Conservation (phyloP, 2,797 vertebrate species). For the Tapera naevia region DNA sequence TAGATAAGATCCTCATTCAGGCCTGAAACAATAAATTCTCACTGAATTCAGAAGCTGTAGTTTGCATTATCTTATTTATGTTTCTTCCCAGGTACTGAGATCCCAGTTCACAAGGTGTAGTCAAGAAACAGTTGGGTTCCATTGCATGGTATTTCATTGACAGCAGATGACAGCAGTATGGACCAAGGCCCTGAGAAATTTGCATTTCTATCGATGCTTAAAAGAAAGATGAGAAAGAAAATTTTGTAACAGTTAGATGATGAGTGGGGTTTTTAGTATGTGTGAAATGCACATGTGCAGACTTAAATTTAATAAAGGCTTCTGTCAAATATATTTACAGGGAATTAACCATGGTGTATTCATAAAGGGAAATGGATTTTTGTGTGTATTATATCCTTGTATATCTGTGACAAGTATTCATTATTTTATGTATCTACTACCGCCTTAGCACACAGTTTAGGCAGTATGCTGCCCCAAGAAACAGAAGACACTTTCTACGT, state of each 20-base stretch:
- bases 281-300: background rate
- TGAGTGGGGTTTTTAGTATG: background rate
- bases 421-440: background rate
- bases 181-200: background rate
- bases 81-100: background rate
- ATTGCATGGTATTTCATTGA: background rate
- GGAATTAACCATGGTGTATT: background rate
- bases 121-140: background rate
- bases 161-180: background rate
- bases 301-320: background rate
- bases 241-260: background rate
- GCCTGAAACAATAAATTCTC: background rate
- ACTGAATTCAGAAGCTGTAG: background rate
- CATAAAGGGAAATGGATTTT: background rate
- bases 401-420: background rate
- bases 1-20: background rate
- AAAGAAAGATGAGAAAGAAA: background rate
- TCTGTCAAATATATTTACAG: background rate
- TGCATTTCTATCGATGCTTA: background rate
- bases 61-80: background rate
- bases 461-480: background rate
- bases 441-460: rapidly evolving
- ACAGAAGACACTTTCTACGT: background rate
- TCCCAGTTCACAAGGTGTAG: background rate
- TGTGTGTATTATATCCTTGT: background rate